A percentile compares a stretch with the other conserved stretches of the same genome.
phyloP scores from a whole-genome alignment of 2,797 vertebrate species.

The Scomberomorus guttatus region DNA sequence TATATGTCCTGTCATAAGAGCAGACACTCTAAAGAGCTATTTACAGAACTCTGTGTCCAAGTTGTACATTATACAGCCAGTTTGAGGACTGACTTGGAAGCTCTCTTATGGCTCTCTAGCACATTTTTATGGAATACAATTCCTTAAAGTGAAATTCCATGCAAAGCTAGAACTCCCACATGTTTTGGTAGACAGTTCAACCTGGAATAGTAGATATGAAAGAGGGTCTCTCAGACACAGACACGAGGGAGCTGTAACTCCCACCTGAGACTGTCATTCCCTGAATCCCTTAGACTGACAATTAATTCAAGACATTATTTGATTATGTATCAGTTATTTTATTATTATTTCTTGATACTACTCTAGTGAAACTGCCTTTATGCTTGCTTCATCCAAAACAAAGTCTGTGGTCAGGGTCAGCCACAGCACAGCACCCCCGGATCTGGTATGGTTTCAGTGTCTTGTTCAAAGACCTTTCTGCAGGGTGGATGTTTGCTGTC shows the following conservation, averaged over 20 bases:
- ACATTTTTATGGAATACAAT: conserved; percentile 57
- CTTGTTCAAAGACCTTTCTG: conserved; percentile 45
- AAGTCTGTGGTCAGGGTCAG: conserved; percentile 7
- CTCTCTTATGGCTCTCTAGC: conserved; percentile 35
- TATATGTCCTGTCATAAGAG: conserved; percentile 51
- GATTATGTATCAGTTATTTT: not conserved
- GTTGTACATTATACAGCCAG: conserved; percentile 58
- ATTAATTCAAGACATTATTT: not conserved
- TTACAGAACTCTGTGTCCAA: conserved; percentile 47
- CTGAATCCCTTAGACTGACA: not conserved
- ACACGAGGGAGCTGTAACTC: conserved; percentile 22
- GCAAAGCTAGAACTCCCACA: conserved; percentile 55
- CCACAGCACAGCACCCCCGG: not conserved
- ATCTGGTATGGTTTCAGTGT: not conserved
- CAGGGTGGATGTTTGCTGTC: conserved; percentile 44
- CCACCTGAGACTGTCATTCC: conserved; percentile 6
- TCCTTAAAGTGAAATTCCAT: conserved; percentile 63
- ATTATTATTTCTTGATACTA: not conserved
- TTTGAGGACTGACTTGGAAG: conserved; percentile 48
- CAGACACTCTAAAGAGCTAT: conserved; percentile 50
- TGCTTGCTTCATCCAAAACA: conserved; percentile 8
- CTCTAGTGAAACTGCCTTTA: not conserved
- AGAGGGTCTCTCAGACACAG: conserved; percentile 13
- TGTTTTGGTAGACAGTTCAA: conserved; percentile 47
- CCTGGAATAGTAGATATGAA: conserved; percentile 22